These are phyloP conservation scores for Zeugodacus cucurbitae DNA, from an alignment of 1,140 invertebrate species.

Conservation along the genomic window DNA sequence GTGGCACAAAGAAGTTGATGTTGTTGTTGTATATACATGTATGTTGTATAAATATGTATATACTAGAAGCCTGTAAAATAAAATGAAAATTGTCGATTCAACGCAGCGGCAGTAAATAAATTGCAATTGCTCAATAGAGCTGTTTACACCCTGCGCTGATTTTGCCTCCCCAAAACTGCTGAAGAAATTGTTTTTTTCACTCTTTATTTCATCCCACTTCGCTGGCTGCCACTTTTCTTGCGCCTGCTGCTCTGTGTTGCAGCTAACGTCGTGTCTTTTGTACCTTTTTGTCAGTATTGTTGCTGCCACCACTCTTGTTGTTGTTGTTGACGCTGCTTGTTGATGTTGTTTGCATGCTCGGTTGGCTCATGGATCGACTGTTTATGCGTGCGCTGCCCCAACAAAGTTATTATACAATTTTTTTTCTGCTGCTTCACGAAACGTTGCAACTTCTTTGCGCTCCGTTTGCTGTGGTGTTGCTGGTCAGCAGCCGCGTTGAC, in stretches of 20 bases:
- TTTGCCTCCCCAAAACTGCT: background rate
- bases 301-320: background rate
- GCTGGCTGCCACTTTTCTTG: background rate
- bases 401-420: background rate
- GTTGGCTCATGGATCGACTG: background rate
- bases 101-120: conserved; percentile 31
- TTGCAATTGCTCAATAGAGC: conserved; percentile 40
- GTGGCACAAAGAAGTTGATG: background rate
- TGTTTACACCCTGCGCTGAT: background rate
- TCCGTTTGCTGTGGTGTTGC: background rate
- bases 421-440: background rate
- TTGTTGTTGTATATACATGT: background rate
- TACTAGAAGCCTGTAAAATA: too few species aligned
- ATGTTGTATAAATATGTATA: too few species aligned
- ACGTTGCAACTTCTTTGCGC: background rate
- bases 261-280: background rate
- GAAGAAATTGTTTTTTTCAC: background rate
- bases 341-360: conserved; percentile 8
- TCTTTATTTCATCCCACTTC: background rate
- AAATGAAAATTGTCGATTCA: background rate
- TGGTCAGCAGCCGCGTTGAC: background rate
- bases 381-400: background rate
- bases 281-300: background rate
- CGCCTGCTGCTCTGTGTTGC: background rate
- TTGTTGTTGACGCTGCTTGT: background rate